These are phyloP conservation scores for Protobothrops mucrosquamatus DNA, from an alignment of 2,113 vertebrate genomes.

Conservation along the genomic window DNA sequence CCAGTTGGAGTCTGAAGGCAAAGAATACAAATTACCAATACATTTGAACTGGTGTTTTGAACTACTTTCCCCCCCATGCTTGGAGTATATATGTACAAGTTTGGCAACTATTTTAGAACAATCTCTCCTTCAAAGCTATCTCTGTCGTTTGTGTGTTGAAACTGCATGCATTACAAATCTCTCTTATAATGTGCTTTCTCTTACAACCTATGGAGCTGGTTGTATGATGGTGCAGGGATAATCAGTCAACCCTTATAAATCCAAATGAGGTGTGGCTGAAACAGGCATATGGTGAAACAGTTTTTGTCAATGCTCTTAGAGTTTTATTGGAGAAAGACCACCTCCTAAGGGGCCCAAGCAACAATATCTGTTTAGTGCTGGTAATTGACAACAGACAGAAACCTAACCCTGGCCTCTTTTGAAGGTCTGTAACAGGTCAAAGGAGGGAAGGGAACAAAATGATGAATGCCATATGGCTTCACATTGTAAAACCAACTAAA, in stretches of 20 bases:
- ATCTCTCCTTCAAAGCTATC: not conserved
- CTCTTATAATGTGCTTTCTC: not conserved
- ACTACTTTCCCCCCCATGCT: not conserved
- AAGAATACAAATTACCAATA: not conserved
- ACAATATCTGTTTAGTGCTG: not conserved
- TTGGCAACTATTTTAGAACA: not conserved
- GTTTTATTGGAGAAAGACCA: not conserved
- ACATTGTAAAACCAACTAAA: not conserved
- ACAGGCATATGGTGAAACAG: not conserved
- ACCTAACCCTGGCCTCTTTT: not conserved
- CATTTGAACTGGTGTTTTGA: not conserved
- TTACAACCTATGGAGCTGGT: not conserved
- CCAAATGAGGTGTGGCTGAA: not conserved
- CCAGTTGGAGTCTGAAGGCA: not conserved
- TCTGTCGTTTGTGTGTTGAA: not conserved
- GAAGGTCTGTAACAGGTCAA: not conserved
- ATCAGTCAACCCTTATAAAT: not conserved
- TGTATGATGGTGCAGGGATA: not conserved
- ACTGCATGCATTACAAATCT: not conserved
- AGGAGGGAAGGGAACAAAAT: not conserved
- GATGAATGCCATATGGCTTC: not conserved
- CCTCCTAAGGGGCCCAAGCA: not conserved
- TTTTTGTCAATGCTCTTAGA: not conserved
- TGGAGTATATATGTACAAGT: not conserved
- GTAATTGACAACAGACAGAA: not conserved